These are phyloP conservation scores for Buceros bicornis DNA, from an alignment of 2,797 vertebrate species.

Conservation along the genomic window DNA sequence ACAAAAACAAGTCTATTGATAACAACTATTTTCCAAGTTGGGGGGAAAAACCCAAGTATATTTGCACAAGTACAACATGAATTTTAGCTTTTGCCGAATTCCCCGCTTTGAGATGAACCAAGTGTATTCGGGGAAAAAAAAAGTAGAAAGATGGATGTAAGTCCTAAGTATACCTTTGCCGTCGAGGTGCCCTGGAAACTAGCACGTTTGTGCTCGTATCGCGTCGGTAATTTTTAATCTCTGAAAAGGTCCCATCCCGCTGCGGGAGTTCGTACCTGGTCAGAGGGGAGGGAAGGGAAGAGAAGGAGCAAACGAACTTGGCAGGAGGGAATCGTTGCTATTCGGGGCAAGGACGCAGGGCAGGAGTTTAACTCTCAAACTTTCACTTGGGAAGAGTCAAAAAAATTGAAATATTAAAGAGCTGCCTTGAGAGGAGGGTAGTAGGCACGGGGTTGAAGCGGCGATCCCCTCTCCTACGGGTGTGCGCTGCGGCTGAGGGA, in stretches of 20 bases:
- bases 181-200: background rate
- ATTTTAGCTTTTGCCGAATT: background rate
- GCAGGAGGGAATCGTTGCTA: background rate
- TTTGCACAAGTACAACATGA: background rate
- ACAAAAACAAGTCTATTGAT: background rate
- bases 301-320: slow-evolving; percentile 33
- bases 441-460: background rate
- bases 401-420: background rate
- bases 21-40: background rate
- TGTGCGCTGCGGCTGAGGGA: background rate
- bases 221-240: background rate
- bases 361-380: background rate
- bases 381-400: background rate
- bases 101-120: background rate
- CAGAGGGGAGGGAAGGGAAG: background rate
- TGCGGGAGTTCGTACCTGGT: background rate
- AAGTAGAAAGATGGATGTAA: background rate
- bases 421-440: background rate
- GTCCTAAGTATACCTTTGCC: background rate
- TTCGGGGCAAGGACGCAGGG: background rate
- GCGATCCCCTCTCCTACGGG: background rate
- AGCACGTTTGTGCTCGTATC: background rate
- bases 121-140: background rate
- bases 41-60: fast-evolving
- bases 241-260: slow-evolving; percentile 8